Base-by-base conservation (phyloP, 2,888 invertebrate species). In the Conistra vaccinii region DNA sequence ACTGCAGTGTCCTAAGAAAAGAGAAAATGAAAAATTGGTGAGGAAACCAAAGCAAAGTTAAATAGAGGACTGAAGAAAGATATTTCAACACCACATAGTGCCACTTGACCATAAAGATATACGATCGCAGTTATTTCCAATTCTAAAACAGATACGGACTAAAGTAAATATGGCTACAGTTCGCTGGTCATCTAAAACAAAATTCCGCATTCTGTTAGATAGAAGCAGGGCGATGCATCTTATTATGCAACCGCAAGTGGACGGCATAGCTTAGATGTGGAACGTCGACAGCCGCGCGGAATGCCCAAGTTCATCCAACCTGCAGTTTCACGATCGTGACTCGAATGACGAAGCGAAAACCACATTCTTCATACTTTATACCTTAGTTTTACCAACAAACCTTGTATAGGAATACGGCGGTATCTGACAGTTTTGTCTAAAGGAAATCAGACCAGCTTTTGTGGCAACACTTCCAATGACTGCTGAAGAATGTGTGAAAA, bases 301-400 rank as follows among this genome's bases (percentile, higher is more conserved):
- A 88, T 86, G 83, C 70, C 80, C 84, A 89, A 88, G 91, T 89
- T 89, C 89, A 88, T 83, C 85, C 88, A 89, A 88, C 88, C 83
- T 90, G 90, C 90, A 89, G 89, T 89, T 89, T 89, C 87, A 81
- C 83, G 89, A 73, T 87, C 92, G 92, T 92, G 92, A 91, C 90
- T 87, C 53, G 92, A 88, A 91, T 92, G 77, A 79, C 79, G 76
- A 77, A 86, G 80, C 80, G 69, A 69, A 77, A 73, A 80, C 85
- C 74, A 87, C 87, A 87, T 87, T 88, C 87, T 86, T 84, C 74
- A 78, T 74, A 73, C 73, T 77, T 77, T 78, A 83, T 74, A 79
- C 85, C 81, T 85, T 73, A 85, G 76, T 77, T 86, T 77, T 79
- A 77, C 73, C n/a, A 70, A 76, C 66, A 73, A 69, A 74, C 71